phyloP scores from a whole-genome alignment of 2,888 invertebrate genomes.

The Hofmannophila pseudospretella region DNA sequence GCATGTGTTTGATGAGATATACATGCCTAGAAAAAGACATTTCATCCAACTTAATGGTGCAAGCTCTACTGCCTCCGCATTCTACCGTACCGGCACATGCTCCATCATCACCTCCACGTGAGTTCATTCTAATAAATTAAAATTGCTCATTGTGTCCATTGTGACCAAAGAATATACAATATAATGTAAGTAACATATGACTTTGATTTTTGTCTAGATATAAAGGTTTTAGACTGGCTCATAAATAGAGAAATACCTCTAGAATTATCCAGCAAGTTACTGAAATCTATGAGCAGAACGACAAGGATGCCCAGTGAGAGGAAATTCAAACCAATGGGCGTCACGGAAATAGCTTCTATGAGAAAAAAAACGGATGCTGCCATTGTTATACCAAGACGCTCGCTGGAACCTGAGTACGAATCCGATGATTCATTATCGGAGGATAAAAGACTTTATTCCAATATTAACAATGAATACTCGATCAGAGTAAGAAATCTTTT shows the following conservation, averaged over 20 bases:
- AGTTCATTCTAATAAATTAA: no score
- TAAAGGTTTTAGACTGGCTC: constrained; percentile 41
- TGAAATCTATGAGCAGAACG: constrained; percentile 28
- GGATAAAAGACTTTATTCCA: constrained; percentile 29
- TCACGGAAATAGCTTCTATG: no score
- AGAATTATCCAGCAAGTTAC: constrained; percentile 9
- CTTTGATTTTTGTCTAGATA: no score
- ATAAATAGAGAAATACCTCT: constrained; percentile 26
- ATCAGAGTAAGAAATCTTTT: constrained; percentile 33
- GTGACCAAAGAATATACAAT: no score
- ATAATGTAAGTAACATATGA: no score
- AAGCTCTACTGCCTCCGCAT: constrained; percentile 37
- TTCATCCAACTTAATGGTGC: constrained; percentile 27
- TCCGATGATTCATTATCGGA: constrained; percentile 27
- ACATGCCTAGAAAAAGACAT: constrained; percentile 40
- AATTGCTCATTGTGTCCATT: no score
- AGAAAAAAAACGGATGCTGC: constrained; percentile 25
- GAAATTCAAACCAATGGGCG: no score
- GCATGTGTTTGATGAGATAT: constrained; percentile 55
- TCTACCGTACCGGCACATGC: no score
- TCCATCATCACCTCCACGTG: constrained; percentile 21
- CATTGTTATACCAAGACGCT: constrained; percentile 12
- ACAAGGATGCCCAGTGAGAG: constrained; percentile 22
- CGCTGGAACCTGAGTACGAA: constrained; percentile 12
- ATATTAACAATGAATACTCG: constrained; percentile 32